These are phyloP conservation scores for Protodeltote pygarga DNA, from an alignment of 2,888 invertebrate species.

Conservation along the genomic window DNA sequence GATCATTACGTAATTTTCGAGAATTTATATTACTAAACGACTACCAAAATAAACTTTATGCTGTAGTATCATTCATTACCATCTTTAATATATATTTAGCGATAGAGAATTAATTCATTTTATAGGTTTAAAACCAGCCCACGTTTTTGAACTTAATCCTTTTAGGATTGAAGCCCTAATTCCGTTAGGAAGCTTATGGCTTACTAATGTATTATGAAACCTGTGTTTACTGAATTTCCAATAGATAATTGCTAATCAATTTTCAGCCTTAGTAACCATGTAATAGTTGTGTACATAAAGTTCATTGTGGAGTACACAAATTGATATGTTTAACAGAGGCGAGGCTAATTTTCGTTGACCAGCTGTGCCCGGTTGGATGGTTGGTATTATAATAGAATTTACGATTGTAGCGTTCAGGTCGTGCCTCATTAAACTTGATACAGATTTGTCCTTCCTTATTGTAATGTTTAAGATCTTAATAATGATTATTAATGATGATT, in stretches of 20 bases:
- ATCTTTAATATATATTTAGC: background rate
- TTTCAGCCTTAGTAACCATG: slow-evolving; percentile 25
- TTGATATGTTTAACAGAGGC: slow-evolving; percentile 43
- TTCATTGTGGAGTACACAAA: slow-evolving; percentile 31
- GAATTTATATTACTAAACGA: too few relatives aligned
- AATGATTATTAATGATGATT: background rate
- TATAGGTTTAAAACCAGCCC: background rate
- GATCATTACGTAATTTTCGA: too few relatives aligned
- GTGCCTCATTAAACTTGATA: slow-evolving; percentile 32
- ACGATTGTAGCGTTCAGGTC: slow-evolving; percentile 33
- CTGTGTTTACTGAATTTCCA: slow-evolving; percentile 15
- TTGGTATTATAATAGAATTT: slow-evolving; percentile 51
- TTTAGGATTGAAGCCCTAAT: slow-evolving; percentile 3
- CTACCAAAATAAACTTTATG: background rate
- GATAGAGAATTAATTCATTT: background rate
- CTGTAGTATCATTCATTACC: background rate
- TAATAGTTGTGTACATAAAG: slow-evolving; percentile 24
- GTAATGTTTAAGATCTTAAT: slow-evolving; percentile 1
- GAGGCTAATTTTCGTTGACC: slow-evolving; percentile 45
- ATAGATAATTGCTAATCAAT: slow-evolving; percentile 23
- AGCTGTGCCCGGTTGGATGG: slow-evolving; percentile 42
- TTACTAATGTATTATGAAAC: slow-evolving; percentile 2
- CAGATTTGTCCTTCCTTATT: slow-evolving; percentile 23
- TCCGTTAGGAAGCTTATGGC: background rate
- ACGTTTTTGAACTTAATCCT: background rate